Evolutionary conservation across 2,888 invertebrate species (phyloP).

Genomic region (Phaedon cochleariae): DNA sequence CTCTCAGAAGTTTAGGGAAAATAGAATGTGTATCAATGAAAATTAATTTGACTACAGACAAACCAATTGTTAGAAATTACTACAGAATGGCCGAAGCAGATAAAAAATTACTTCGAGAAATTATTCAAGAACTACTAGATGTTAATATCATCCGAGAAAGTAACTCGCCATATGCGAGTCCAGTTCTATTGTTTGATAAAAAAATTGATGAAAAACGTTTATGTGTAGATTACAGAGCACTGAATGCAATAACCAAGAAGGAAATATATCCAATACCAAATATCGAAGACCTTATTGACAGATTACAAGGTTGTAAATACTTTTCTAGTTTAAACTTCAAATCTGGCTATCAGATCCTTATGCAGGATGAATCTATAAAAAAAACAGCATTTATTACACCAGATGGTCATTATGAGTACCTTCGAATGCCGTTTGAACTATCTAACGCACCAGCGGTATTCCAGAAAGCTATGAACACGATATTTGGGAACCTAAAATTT

Average conservation of each 20-base stretch:
- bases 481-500: constrained; percentile 9
- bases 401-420: constrained; percentile 52
- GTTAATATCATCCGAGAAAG: too few relatives aligned
- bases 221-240: constrained; percentile 31
- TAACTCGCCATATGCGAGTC: too few relatives aligned
- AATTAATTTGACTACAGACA: too few relatives aligned
- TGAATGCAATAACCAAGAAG: constrained; percentile 50
- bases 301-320: constrained; percentile 42
- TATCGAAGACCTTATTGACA: constrained; percentile 50
- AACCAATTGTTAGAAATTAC: too few relatives aligned
- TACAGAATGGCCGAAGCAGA: too few relatives aligned
- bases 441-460: constrained; percentile 26
- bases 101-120: too few relatives aligned
- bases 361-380: constrained; percentile 41
- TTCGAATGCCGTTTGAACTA: constrained; percentile 37
- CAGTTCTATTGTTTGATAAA: constrained; percentile 34
- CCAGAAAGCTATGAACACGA: constrained; percentile 12
- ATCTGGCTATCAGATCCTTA: constrained; percentile 50
- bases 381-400: constrained; percentile 52
- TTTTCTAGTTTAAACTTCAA: constrained; percentile 50
- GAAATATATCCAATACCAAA: constrained; percentile 51
- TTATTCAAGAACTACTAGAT: too few relatives aligned
- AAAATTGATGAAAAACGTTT: constrained; percentile 43
- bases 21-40: too few relatives aligned
- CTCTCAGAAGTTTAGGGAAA: not conserved